These are phyloP conservation scores for Steromphala cineraria DNA, from an alignment of 2,888 invertebrate genomes.

Conservation along the genomic window DNA sequence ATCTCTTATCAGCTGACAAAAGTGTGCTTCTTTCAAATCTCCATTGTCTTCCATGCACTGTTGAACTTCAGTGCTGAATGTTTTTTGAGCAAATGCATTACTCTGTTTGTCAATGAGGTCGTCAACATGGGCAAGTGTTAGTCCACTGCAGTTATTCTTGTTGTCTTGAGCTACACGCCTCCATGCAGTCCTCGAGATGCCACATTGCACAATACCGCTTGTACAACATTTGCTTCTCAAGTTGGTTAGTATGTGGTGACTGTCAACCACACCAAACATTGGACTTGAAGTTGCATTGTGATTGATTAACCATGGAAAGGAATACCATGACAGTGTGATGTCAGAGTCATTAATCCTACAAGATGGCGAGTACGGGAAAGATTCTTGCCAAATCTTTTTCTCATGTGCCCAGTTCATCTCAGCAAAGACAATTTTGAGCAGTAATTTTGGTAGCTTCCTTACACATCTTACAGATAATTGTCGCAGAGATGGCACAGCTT, in stretches of 20 bases:
- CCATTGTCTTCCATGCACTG: neutral
- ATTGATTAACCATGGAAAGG: neutral
- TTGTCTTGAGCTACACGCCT: neutral
- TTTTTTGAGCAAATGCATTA: neutral
- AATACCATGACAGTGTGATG: neutral
- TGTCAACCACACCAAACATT: conserved; percentile 10
- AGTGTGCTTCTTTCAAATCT: neutral
- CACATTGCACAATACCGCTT: neutral
- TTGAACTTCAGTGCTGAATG: neutral
- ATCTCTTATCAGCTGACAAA: neutral
- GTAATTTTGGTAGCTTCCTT: neutral
- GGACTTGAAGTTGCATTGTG: neutral
- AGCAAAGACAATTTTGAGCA: neutral
- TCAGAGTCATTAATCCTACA: neutral
- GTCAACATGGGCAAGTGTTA: neutral
- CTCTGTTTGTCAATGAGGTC: conserved; percentile 18
- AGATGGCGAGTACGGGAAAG: neutral
- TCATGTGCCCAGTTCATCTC: neutral
- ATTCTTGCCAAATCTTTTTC: neutral
- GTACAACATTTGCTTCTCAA: neutral
- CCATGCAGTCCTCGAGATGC: neutral
- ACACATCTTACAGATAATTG: neutral
- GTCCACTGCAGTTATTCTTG: neutral
- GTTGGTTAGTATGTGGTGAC: neutral
- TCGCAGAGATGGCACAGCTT: no score